Base-by-base conservation (phyloP, 1,140 invertebrate genomes). In the Lanistes nyassanus region DNA sequence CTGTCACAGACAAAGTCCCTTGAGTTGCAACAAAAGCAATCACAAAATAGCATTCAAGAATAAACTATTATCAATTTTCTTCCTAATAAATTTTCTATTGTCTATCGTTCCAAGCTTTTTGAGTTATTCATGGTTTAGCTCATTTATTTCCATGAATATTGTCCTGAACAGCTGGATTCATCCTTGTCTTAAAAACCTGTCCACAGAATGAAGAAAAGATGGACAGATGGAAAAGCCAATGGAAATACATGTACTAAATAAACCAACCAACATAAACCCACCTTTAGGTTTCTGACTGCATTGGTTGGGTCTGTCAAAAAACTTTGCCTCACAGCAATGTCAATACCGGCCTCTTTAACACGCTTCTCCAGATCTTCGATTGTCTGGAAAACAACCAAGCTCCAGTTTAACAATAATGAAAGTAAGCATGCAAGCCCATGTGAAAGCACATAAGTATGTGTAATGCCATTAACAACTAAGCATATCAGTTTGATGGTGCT, bases 241-340 rank as follows among this genome's bases (percentile, higher is more conserved):
- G 4, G 4, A 39, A 21, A 37, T 21, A 19, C 31, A 13, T 67
- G 39, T 36, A 31, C 16, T 21, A 69, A 26, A 5, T 65, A 31
- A 68, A 37, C 5, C 4, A 19, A 47, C 23, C 39, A 51, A 29
- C 13, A 47, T 26, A n/a, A 62, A 55, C 55, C 94, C 92, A 90
- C 90, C 84, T 90, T 90, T 29, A 99, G 91, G 91, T 98, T 99
- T 79, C 95, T 92, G 16, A 99, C 97, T 16, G 98, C 97, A 89
- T 99, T 97, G 0, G 94, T 94, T 5, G 98, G 97, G 90, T 99
- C 97, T 47, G 96, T 97, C 23, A 99, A 91, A 88, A 99, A 99
- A 85, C 96, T 98, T 89, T 99, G 97, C 75, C 98, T 91, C 13
- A 97, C 98, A 36, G 97, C 94, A 80, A 98, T 97, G 90, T 98